Base-by-base conservation (phyloP, 2,113 vertebrate species). In the Dunckerocampus dactyliophorus region DNA sequence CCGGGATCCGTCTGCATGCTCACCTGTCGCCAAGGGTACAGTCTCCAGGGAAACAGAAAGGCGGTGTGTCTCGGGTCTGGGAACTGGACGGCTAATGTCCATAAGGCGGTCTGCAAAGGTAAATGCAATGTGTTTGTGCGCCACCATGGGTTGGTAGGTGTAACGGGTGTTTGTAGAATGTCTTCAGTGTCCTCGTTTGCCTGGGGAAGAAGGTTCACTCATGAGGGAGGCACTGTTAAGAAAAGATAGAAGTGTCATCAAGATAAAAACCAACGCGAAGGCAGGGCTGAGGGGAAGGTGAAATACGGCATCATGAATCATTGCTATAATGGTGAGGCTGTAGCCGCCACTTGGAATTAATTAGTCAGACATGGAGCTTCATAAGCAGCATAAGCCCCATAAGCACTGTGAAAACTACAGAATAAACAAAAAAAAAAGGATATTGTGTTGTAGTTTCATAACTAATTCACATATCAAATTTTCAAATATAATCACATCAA, bases 71-170 rank as follows among this genome's bases (percentile, higher is more conserved):
- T 92, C 70, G 80, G 84, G 62, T 92, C 90, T 46, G 96, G 96
- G 42, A 93, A 87, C 82, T 99, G 96, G 96, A 98, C 89, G 45
- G 77, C 86, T 69, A 87, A 87, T 76, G 69, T 93, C 71, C 84
- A 94, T 65, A 90, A 90, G 55, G 91, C 91, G 66, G 68, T 74
- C 47, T 99, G 96, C 81, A 90, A 88, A 95, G 96, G 96, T 99
- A 90, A 64, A 66, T 1, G 2, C 21, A 21, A 11, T 13, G 2
- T 45, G 0, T 62, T 47, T 24, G 46, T 65, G 34, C 47, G 39
- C 39, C 20, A 54, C 5, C 2, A 28, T 28, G 24, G 24, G 24
- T 20, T 34, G n/a, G 45, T 12, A 28, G 24, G 24, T 28, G 24
- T 28, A 5, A 16, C 15, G 1, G 46, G 45, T 47, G 19, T 6